Conservation (phyloP, 2,888 invertebrate genomes). For the Leptogaster cylindrica region DNA sequence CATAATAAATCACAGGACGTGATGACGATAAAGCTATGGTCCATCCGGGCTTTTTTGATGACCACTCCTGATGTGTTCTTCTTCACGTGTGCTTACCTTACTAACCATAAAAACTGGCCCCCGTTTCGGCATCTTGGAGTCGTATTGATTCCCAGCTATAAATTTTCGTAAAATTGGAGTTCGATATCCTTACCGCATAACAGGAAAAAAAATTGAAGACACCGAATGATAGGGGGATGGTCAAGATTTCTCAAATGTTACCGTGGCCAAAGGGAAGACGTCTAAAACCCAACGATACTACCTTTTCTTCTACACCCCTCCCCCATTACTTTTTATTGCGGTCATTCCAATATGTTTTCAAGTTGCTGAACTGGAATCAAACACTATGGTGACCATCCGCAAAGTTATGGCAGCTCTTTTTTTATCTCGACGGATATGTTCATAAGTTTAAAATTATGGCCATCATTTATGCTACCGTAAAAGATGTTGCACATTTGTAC, state of each 20-base stretch:
- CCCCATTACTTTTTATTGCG: conserved; percentile 45
- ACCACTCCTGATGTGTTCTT: background rate
- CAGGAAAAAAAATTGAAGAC: conserved; percentile 1
- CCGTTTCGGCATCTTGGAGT: background rate
- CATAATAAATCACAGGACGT: background rate
- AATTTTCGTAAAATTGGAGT: conserved; percentile 37
- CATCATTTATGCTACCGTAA: conserved; percentile 45
- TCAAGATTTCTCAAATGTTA: background rate
- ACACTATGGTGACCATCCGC: conserved; percentile 46
- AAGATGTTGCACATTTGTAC: conserved; percentile 44
- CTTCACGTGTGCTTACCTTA: background rate
- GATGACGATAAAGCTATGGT: background rate
- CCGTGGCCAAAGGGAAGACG: too few relatives aligned
- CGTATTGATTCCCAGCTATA: conserved; percentile 45
- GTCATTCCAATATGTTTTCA: conserved; percentile 48
- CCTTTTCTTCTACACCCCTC: conserved; percentile 7
- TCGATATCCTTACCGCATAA: conserved; percentile 4
- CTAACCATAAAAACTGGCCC: background rate
- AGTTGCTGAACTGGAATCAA: conserved; percentile 48
- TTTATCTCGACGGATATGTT: conserved; percentile 42
- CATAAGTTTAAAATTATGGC: conserved; percentile 46
- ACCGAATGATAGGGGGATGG: background rate
- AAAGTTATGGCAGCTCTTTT: conserved; percentile 46
- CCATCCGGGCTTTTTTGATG: background rate
- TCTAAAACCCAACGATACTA: background rate